These are phyloP conservation scores for Dorcus hopei DNA, from an alignment of 2,888 invertebrate species.

Conservation along the genomic window DNA sequence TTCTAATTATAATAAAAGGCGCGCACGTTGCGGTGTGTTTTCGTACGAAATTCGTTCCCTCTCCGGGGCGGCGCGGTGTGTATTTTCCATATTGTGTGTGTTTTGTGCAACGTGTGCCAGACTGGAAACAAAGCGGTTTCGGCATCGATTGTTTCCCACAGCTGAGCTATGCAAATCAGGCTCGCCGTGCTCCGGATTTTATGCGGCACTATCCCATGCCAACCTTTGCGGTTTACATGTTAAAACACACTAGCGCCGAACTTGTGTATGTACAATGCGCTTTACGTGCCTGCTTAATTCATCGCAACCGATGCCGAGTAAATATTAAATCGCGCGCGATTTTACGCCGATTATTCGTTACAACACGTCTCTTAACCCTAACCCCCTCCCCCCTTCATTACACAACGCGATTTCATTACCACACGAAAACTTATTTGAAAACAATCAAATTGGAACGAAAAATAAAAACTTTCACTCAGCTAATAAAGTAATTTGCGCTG, in stretches of 20 bases:
- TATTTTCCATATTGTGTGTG: constrained; percentile 2
- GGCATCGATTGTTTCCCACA: constrained; percentile 48
- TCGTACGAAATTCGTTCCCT: too few species aligned
- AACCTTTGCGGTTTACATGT: constrained; percentile 16
- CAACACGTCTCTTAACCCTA: too few species aligned
- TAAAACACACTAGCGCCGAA: constrained; percentile 1
- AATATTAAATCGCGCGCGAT: neutral
- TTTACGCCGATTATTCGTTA: too few species aligned
- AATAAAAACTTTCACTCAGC: too few species aligned
- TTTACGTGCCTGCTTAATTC: constrained; percentile 2
- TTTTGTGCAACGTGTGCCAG: constrained; percentile 13
- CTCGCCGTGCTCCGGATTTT: constrained; percentile 50
- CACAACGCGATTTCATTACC: too few species aligned
- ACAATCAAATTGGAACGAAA: too few species aligned
- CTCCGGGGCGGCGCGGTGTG: too few species aligned
- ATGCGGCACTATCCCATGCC: constrained; percentile 35
- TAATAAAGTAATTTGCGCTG: too few species aligned
- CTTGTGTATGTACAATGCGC: constrained; percentile 1
- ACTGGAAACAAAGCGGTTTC: constrained; percentile 21
- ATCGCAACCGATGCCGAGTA: neutral
- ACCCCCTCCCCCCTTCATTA: too few species aligned
- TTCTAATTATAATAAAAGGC: too few species aligned
- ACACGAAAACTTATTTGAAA: too few species aligned
- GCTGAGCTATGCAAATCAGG: constrained; percentile 53
- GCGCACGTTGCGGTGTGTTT: too few species aligned